Percentiles rank a stretch among this genome's conserved stretches.
Evolutionary conservation across 2,113 vertebrate species (phyloP).

Genomic region (Poecilia latipinna): DNA sequence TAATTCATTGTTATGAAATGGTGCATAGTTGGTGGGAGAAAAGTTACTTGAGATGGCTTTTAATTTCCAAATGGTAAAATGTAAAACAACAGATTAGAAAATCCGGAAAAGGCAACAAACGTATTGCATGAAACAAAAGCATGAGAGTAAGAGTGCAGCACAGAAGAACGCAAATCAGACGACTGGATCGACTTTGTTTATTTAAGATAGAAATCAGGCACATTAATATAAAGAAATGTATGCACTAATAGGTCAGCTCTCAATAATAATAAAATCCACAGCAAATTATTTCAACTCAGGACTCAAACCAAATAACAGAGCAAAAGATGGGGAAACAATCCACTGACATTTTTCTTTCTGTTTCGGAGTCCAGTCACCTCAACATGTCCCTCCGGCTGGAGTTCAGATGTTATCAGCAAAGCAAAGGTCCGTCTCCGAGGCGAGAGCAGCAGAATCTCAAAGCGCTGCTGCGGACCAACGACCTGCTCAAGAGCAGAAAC

Average conservation of each 20-base stretch:
- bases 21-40: slow-evolving; percentile 12
- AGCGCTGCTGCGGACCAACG: slow-evolving; percentile 17
- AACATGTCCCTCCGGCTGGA: slow-evolving; percentile 16
- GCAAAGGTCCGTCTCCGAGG: slow-evolving; percentile 30
- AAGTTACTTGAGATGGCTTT: slow-evolving; percentile 3
- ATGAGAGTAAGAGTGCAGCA: background rate
- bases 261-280: slow-evolving; percentile 61
- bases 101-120: background rate
- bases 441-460: slow-evolving; percentile 37
- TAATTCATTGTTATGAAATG: slow-evolving; percentile 27
- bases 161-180: background rate
- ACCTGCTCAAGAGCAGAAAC: background rate
- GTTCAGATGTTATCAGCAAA: slow-evolving; percentile 44
- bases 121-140: background rate
- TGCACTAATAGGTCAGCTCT: slow-evolving; percentile 67
- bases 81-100: background rate
- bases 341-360: background rate
- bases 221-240: slow-evolving; percentile 64
- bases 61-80: background rate
- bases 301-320: slow-evolving; percentile 53
- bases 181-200: slow-evolving; percentile 45
- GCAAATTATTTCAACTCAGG: slow-evolving; percentile 64
- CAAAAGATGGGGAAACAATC: slow-evolving; percentile 22
- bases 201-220: slow-evolving; percentile 73
- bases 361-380: slow-evolving; percentile 22